Percentiles rank a stretch among this genome's conserved stretches.
Evolutionary conservation across 2,888 invertebrate genomes (phyloP).

Genomic region (Deilephila elpenor): DNA sequence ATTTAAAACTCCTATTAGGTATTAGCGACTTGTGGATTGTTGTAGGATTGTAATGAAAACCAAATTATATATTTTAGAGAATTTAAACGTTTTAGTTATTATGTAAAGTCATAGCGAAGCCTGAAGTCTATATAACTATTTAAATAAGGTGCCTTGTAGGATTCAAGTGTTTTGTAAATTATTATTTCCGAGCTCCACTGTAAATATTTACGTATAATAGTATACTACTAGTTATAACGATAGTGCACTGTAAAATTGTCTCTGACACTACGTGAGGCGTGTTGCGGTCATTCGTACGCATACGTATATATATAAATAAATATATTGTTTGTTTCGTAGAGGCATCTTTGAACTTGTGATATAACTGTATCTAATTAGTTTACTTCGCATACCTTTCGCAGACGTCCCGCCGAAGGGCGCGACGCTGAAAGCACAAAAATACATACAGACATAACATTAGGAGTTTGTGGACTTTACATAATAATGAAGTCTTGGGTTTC

Average conservation of each 20-base stretch:
- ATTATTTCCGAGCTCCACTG: constrained; percentile 78
- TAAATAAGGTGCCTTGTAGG: constrained; percentile 83
- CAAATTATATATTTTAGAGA: constrained; percentile 84
- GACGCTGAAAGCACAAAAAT: constrained; percentile 70
- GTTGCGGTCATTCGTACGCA: constrained; percentile 68
- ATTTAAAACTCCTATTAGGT: constrained; percentile 84
- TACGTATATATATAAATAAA: constrained; percentile 70
- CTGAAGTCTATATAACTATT: constrained; percentile 81
- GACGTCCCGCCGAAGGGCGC: constrained; percentile 45
- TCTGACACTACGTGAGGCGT: constrained; percentile 68
- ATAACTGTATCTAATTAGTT: constrained; percentile 81
- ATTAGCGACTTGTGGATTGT: constrained; percentile 80
- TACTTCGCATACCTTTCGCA: constrained; percentile 69
- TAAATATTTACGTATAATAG: constrained; percentile 80
- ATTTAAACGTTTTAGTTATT: constrained; percentile 81
- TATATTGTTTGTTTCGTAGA: constrained; percentile 83
- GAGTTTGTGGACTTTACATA: constrained; percentile 73
- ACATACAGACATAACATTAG: constrained; percentile 80
- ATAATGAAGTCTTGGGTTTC: constrained; percentile 66
- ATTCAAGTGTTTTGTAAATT: constrained; percentile 81
- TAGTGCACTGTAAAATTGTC: constrained; percentile 76
- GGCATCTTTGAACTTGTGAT: constrained; percentile 84
- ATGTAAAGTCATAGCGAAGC: constrained; percentile 83
- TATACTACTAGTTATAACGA: constrained; percentile 79
- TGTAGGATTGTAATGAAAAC: constrained; percentile 83